Percentiles rank a stretch among this genome's conserved stretches.
Conservation (phyloP, 1,140 invertebrate species). For the Drosophila mauritiana region DNA sequence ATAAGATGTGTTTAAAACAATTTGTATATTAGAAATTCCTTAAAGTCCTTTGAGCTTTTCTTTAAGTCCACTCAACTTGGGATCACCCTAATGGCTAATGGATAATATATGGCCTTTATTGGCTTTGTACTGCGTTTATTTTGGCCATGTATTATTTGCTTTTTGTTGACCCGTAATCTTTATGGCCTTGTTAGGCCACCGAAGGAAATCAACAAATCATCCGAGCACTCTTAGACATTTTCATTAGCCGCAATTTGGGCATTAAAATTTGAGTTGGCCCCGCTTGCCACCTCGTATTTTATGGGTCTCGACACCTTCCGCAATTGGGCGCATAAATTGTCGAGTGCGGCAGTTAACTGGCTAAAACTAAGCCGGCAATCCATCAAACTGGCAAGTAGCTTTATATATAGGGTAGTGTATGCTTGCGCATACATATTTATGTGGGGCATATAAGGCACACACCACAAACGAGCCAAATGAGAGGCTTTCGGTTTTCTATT, state of each 20-base stretch:
- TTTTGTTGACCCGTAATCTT: constrained; percentile 37
- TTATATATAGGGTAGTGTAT: not conserved
- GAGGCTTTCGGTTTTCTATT: constrained; percentile 79
- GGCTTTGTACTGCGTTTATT: not conserved
- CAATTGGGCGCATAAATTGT: constrained; percentile 48
- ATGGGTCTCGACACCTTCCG: constrained; percentile 43
- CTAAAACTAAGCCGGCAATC: constrained; percentile 78
- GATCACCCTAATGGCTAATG: not conserved
- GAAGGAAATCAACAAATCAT: constrained; percentile 44
- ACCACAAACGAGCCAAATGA: constrained; percentile 68
- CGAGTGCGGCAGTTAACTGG: constrained; percentile 74
- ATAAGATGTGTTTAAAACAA: too few species aligned
- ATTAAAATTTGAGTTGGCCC: constrained; percentile 29
- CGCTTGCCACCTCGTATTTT: constrained; percentile 13
- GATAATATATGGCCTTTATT: constrained; percentile 1
- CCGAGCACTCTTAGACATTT: constrained; percentile 39
- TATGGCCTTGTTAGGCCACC: constrained; percentile 28
- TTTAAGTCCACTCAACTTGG: not conserved
- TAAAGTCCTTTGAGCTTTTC: too few species aligned
- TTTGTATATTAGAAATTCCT: too few species aligned
- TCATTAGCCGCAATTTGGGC: constrained; percentile 49
- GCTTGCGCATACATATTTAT: too few species aligned
- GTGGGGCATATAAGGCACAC: constrained; percentile 54
- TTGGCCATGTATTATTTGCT: constrained; percentile 6
- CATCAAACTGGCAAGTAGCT: constrained; percentile 55